Percentiles rank a stretch among this genome's conserved stretches.
phyloP scores from a whole-genome alignment of 1,140 invertebrate species.

The Calliopsis andreniformis region DNA sequence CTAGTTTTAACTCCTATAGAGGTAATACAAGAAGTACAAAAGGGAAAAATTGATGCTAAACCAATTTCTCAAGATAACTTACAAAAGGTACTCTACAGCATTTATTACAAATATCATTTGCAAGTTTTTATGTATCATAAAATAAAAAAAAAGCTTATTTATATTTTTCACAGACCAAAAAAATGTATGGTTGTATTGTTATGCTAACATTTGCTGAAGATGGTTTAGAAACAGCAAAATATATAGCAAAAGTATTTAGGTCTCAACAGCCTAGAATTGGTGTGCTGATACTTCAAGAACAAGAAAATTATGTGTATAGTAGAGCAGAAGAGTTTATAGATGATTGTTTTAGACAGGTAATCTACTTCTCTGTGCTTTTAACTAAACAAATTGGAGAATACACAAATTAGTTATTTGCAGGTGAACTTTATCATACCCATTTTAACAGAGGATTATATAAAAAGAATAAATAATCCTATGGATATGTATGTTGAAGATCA shows the following conservation, averaged over 20 bases:
- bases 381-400: not conserved
- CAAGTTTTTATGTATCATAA: not conserved
- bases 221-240: slow-evolving; percentile 57
- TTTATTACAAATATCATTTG: not conserved
- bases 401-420: slow-evolving; percentile 47
- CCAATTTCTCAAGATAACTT: slow-evolving; percentile 9
- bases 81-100: slow-evolving; percentile 39
- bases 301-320: slow-evolving; percentile 69
- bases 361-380: slow-evolving; percentile 1
- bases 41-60: not conserved
- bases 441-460: slow-evolving; percentile 68
- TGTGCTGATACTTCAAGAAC: slow-evolving; percentile 73
- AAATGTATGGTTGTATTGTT: slow-evolving; percentile 65
- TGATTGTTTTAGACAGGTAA: slow-evolving; percentile 73
- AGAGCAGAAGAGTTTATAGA: slow-evolving; percentile 73
- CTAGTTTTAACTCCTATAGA: slow-evolving; percentile 65
- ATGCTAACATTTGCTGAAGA: slow-evolving; percentile 74
- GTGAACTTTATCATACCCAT: slow-evolving; percentile 75
- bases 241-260: slow-evolving; percentile 68
- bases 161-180: slow-evolving; percentile 27
- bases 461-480: slow-evolving; percentile 54
- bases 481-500: slow-evolving; percentile 31
- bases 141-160: slow-evolving; percentile 16
- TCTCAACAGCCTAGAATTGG: slow-evolving; percentile 70
- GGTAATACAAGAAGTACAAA: not conserved